Evolutionary conservation across 1,140 invertebrate species (phyloP), one percentile per base, ranked within the genome.

Genomic region (Drosophila carrolli): DNA sequence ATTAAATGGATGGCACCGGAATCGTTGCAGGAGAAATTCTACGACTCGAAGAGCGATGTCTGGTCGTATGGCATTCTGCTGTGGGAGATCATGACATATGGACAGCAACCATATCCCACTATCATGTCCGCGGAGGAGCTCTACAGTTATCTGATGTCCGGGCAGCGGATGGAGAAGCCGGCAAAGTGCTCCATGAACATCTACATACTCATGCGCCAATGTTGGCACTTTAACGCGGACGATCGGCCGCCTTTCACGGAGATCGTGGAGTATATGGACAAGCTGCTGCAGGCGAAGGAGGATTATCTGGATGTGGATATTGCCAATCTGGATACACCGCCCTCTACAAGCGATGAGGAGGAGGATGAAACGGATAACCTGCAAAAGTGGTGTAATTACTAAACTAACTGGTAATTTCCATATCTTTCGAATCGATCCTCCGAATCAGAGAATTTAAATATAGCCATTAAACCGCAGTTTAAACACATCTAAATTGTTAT

Each of bases 1-100:
- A 97, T 99, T 1, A 99, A 99, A 93, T 99, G 99, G 99, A 99
- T 99, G 99, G 98, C 99, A 1, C 98, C 98, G 0, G 99, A 99
- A 93, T 98, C 98, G 0, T 93, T 99, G 9, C 98, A 98, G 89
- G 96, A 98, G 75, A 95, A 98, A 80, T 95, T 98, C 37, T 99
- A 99, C 91, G 99, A 98, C 3, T 96, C 97, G 40, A 97, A 99
- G 93, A 98, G 97, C 88, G 98, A 99, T 93, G 98, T 99, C 95
- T 99, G 98, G 98, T 97, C 97, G 1, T 98, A 97, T 93, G 98
- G 98, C 44, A 96, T 99, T 55, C 92, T 98, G 8, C 92, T 98
- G 16, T 99, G 97, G 97, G 98, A 99, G 93, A 98, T 99, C 16
- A 97, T 98, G 96, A 98, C 98, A 0, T 94, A 98, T 41, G 98